Evolutionary conservation across 1,140 invertebrate genomes (phyloP).

Genomic region (Teleogryllus occipitalis): DNA sequence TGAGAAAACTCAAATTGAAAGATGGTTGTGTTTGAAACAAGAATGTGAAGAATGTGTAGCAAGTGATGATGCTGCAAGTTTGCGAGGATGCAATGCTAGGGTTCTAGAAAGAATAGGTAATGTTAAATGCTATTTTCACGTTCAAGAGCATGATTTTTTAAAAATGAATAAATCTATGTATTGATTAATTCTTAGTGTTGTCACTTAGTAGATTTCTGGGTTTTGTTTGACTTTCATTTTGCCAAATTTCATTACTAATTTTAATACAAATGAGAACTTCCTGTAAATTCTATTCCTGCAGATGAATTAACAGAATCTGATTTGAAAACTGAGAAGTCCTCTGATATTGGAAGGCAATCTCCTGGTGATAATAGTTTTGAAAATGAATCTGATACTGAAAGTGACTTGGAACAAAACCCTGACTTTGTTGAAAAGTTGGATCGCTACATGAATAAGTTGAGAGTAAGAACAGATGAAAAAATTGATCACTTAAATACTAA

Average conservation of each 20-base stretch:
- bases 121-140: neutral
- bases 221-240: too few relatives aligned
- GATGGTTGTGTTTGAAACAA: constrained; percentile 74
- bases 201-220: neutral
- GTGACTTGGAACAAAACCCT: constrained; percentile 53
- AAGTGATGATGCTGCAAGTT: constrained; percentile 39
- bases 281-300: neutral
- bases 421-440: constrained; percentile 61
- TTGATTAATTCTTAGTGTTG: neutral
- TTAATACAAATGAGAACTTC: too few relatives aligned
- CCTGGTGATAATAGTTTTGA: constrained; percentile 24
- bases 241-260: too few relatives aligned
- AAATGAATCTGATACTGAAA: constrained; percentile 48
- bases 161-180: neutral
- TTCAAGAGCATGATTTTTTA: neutral
- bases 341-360: constrained; percentile 32
- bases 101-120: constrained; percentile 47
- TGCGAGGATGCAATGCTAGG: constrained; percentile 44
- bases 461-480: constrained; percentile 53
- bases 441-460: constrained; percentile 59
- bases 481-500: neutral
- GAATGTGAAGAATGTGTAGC: constrained; percentile 76
- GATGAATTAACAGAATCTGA: constrained; percentile 51
- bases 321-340: constrained; percentile 34
- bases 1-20: constrained; percentile 69